Conservation (phyloP, 2,797 vertebrate species). For the Miichthys miiuy region DNA sequence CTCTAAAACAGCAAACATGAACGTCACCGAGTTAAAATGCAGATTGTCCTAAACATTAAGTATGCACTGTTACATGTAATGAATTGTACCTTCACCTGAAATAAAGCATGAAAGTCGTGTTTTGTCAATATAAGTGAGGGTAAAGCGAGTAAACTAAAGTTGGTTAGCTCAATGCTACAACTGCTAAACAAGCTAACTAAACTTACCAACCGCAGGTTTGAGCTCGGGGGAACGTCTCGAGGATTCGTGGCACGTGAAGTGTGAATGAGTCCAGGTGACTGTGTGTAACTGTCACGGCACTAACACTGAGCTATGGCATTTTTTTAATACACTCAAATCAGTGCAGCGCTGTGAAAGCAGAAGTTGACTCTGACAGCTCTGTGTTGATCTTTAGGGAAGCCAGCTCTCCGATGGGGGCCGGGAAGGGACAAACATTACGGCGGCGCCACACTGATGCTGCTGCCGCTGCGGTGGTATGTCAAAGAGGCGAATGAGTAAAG, state of each 20-base stretch:
- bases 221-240: neutral
- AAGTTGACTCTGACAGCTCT: slow-evolving; percentile 52
- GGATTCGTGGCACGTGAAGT: neutral
- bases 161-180: slow-evolving; percentile 51
- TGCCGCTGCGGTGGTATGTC: neutral
- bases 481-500: neutral
- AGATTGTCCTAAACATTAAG: neutral
- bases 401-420: slow-evolving; percentile 54
- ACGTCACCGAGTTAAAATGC: neutral
- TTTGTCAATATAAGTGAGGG: neutral
- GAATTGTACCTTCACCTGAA: neutral
- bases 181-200: slow-evolving; percentile 59
- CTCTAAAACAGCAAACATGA: neutral
- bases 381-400: slow-evolving; percentile 27
- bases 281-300: neutral
- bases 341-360: slow-evolving; percentile 52
- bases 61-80: too few species aligned
- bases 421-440: slow-evolving; percentile 63
- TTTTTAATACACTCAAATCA: slow-evolving; percentile 49
- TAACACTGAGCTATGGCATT: neutral
- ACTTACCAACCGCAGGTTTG: slow-evolving; percentile 52
- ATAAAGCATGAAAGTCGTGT: neutral
- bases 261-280: neutral
- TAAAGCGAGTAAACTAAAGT: neutral
- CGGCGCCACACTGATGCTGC: slow-evolving; percentile 59